These are phyloP conservation scores for Argyra leucocephala DNA, from an alignment of 2,888 invertebrate genomes.

Conservation along the genomic window DNA sequence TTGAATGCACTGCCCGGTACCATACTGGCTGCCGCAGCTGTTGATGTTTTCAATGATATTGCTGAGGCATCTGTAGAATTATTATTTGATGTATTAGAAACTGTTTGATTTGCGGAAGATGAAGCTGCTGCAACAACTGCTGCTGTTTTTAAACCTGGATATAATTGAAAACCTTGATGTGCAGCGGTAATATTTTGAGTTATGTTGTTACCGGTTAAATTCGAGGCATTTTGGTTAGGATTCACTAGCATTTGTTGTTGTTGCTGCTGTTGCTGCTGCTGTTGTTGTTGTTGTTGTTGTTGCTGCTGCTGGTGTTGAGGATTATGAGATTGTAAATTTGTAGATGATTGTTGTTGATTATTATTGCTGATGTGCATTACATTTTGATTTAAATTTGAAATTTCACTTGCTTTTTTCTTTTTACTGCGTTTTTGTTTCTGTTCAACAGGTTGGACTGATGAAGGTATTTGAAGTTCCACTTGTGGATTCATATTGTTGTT, in stretches of 20 bases:
- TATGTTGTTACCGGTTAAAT: conserved; percentile 19
- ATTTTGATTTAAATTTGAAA: conserved; percentile 22
- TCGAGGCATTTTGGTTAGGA: background rate
- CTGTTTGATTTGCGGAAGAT: conserved; percentile 35
- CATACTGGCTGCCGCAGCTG: conserved; percentile 49
- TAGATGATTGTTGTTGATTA: conserved; percentile 18
- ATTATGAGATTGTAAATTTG: conserved; percentile 13
- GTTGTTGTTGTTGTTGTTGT: conserved; percentile 27
- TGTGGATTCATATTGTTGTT: conserved; percentile 15
- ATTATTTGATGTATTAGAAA: background rate
- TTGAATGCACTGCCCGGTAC: conserved; percentile 78
- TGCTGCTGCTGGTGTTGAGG: too few species aligned
- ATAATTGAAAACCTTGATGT: conserved; percentile 50
- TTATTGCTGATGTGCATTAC: conserved; percentile 23
- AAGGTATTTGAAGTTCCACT: conserved; percentile 23
- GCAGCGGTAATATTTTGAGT: conserved; percentile 20
- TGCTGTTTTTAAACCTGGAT: conserved; percentile 47
- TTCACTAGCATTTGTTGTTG: conserved; percentile 30
- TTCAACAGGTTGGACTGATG: conserved; percentile 20
- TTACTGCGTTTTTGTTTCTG: conserved; percentile 32
- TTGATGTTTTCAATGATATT: conserved; percentile 53
- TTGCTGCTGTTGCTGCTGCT: conserved; percentile 32
- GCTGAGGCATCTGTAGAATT: conserved; percentile 37
- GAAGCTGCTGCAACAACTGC: conserved; percentile 19
- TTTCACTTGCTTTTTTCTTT: conserved; percentile 35